A percentile compares a stretch with the other conserved stretches of the same genome.
Evolutionary conservation across 2,888 invertebrate species (phyloP).

Genomic region (Iselma pallidipennis): DNA sequence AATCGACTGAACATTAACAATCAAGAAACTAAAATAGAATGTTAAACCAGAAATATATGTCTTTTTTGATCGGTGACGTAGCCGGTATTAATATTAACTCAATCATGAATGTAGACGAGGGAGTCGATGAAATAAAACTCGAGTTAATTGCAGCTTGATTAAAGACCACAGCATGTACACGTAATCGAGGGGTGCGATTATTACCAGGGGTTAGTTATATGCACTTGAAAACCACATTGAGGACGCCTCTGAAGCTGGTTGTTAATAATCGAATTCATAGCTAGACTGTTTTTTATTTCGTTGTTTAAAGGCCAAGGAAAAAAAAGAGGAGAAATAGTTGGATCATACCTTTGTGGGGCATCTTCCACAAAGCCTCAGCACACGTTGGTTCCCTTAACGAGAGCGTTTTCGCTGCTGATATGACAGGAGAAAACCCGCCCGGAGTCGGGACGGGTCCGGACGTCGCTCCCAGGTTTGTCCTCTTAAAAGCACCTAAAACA

Average conservation of each 20-base stretch:
- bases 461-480: slow-evolving; percentile 64
- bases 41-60: too few relatives aligned
- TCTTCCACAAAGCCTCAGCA: slow-evolving; percentile 81
- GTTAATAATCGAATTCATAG: not conserved
- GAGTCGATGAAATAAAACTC: slow-evolving; percentile 43
- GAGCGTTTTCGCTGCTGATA: slow-evolving; percentile 59
- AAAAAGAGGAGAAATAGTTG: too few relatives aligned
- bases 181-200: slow-evolving; percentile 43
- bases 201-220: slow-evolving; percentile 25
- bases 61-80: slow-evolving; percentile 42
- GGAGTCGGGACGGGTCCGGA: slow-evolving; percentile 65
- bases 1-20: not conserved
- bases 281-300: not conserved
- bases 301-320: too few relatives aligned
- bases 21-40: not conserved
- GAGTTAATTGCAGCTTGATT: slow-evolving; percentile 57
- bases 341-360: slow-evolving; percentile 80
- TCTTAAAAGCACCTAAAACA: slow-evolving; percentile 44
- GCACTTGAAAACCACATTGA: slow-evolving; percentile 39
- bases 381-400: slow-evolving; percentile 75
- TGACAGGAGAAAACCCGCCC: slow-evolving; percentile 63
- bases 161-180: slow-evolving; percentile 50
- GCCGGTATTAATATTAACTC: slow-evolving; percentile 47
- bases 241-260: slow-evolving; percentile 25
- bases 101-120: slow-evolving; percentile 43